Evolutionary conservation across 2,113 vertebrate species (phyloP).

Genomic region (Lucifuga dentata): DNA sequence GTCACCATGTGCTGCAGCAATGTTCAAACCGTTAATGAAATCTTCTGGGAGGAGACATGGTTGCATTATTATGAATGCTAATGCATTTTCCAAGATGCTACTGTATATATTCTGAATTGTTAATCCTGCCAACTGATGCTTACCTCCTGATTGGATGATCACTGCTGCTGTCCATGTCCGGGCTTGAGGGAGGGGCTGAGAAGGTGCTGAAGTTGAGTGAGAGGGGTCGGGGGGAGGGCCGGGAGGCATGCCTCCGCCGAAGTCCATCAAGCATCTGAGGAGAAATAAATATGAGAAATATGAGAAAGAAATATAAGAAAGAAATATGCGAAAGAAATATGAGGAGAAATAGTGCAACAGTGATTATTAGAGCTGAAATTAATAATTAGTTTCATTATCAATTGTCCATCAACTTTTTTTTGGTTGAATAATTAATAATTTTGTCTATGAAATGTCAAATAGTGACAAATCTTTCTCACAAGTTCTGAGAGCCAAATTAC

Average conservation of each 20-base stretch:
- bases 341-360: constrained; percentile 1
- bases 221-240: constrained; percentile 75
- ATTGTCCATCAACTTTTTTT: no score
- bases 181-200: constrained; percentile 78
- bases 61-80: constrained; percentile 29
- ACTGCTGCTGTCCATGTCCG: constrained; percentile 79
- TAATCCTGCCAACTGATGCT: constrained; percentile 53
- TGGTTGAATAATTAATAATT: no score
- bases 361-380: background rate
- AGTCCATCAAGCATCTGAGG: constrained; percentile 84
- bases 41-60: constrained; percentile 26
- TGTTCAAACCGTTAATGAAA: constrained; percentile 43
- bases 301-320: no score
- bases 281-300: no score
- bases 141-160: constrained; percentile 84
- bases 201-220: constrained; percentile 84
- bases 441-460: no score
- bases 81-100: constrained; percentile 47
- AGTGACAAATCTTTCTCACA: no score
- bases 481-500: no score
- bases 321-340: no score
- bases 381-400: no score
- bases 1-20: constrained; percentile 37
- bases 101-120: constrained; percentile 51
- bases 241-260: constrained; percentile 75